phyloP scores from a whole-genome alignment of 2,113 vertebrate genomes.

The Cettia cetti region DNA sequence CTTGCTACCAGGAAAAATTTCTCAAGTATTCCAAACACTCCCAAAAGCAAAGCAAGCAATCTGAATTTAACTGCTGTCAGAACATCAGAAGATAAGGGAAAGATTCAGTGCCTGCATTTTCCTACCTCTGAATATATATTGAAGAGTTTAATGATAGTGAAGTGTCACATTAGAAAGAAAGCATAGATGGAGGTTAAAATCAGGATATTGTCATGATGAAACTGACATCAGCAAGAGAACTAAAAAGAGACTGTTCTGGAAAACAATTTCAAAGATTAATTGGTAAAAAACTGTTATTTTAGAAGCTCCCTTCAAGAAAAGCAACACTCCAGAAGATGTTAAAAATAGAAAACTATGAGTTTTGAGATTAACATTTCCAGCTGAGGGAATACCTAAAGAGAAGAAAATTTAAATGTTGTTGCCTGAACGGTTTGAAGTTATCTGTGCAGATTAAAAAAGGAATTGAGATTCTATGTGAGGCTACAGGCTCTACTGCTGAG shows the following conservation, averaged over 20 bases:
- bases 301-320: not conserved
- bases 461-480: not conserved
- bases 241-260: not conserved
- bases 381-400: not conserved
- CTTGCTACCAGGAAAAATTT: not conserved
- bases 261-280: not conserved
- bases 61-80: not conserved
- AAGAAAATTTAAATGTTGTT: not conserved
- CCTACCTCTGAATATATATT: not conserved
- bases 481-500: not conserved
- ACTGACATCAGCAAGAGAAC: not conserved
- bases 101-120: not conserved
- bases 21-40: not conserved
- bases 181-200: not conserved
- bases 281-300: not conserved
- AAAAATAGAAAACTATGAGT: not conserved
- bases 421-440: constrained; percentile 19
- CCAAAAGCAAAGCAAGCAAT: not conserved
- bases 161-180: not conserved
- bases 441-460: not conserved
- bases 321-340: not conserved
- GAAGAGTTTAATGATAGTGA: not conserved
- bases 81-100: not conserved
- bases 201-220: not conserved
- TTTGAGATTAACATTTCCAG: constrained; percentile 30